These are phyloP conservation scores for Dromococcyx pavoninus DNA, from an alignment of 2,797 vertebrate species.

Conservation along the genomic window DNA sequence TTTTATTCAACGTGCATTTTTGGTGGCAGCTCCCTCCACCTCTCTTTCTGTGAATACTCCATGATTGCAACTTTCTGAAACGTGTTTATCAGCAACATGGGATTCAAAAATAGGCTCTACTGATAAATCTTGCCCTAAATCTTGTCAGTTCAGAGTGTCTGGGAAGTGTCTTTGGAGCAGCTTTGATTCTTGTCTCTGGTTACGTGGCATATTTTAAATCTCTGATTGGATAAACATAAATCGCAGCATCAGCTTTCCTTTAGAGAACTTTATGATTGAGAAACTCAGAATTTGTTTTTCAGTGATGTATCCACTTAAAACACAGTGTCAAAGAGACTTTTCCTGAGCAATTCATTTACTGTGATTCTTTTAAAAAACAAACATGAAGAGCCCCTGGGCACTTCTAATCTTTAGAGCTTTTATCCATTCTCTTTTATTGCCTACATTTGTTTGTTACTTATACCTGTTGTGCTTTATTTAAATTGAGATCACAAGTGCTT, in stretches of 20 bases:
- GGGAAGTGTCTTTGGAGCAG: slow-evolving; percentile 41
- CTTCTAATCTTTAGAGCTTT: slow-evolving; percentile 10
- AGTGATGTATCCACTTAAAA: neutral
- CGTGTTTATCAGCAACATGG: neutral
- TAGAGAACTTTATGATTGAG: neutral
- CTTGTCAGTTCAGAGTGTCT: slow-evolving; percentile 29
- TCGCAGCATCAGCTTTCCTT: neutral
- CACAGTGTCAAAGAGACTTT: neutral
- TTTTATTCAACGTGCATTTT: neutral
- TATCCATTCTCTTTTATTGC: neutral
- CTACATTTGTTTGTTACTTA: neutral
- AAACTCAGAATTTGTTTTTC: neutral
- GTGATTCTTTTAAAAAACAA: neutral
- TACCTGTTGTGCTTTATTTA: slow-evolving; percentile 12
- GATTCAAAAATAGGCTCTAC: neutral
- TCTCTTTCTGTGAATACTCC: neutral
- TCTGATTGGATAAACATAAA: slow-evolving; percentile 37
- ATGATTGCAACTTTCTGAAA: neutral
- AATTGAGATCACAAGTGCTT: neutral
- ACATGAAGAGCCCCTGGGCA: neutral
- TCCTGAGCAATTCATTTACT: neutral
- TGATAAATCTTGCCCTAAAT: slow-evolving; percentile 11
- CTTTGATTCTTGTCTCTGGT: slow-evolving; percentile 25
- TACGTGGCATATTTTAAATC: neutral
- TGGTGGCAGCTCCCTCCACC: neutral